Evolutionary conservation across 2,797 vertebrate species (phyloP).

Genomic region (Myotis vivesi): DNA sequence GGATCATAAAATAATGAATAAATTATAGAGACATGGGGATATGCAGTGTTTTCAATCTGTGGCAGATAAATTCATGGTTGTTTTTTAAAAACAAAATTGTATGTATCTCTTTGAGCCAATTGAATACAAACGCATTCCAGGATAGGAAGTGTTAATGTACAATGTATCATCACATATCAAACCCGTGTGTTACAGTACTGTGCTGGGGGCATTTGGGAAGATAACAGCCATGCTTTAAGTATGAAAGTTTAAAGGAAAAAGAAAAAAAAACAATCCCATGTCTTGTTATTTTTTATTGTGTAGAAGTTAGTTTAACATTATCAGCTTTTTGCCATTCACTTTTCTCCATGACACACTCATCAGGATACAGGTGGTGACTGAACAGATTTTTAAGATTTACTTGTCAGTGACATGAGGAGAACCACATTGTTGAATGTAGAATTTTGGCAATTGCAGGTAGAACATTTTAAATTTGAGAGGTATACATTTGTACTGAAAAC

Average conservation of each 20-base stretch:
- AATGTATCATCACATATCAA: not conserved
- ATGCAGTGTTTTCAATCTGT: constrained; percentile 15
- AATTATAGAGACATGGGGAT: not conserved
- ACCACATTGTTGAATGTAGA: not conserved
- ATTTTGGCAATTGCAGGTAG: constrained; percentile 32
- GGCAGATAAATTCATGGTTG: constrained; percentile 20
- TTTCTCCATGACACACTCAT: not conserved
- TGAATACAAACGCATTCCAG: not conserved
- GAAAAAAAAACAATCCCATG: not conserved
- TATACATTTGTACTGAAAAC: not conserved
- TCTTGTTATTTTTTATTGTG: constrained; percentile 8
- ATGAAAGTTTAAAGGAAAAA: constrained; percentile 30
- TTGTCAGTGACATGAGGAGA: not conserved
- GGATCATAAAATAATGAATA: not conserved
- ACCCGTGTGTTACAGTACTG: not conserved
- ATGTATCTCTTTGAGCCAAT: not conserved
- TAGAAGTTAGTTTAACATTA: not conserved
- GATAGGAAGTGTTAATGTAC: not conserved
- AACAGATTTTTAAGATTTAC: not conserved
- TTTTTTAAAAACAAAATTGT: not conserved
- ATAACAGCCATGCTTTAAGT: not conserved
- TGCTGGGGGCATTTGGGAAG: constrained; percentile 17
- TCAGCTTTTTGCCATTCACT: not conserved
- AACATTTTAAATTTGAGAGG: not conserved
- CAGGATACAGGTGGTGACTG: not conserved